Evolutionary conservation across 2,797 vertebrate species (phyloP).

Genomic region (Lepilemur ruficaudatus): DNA sequence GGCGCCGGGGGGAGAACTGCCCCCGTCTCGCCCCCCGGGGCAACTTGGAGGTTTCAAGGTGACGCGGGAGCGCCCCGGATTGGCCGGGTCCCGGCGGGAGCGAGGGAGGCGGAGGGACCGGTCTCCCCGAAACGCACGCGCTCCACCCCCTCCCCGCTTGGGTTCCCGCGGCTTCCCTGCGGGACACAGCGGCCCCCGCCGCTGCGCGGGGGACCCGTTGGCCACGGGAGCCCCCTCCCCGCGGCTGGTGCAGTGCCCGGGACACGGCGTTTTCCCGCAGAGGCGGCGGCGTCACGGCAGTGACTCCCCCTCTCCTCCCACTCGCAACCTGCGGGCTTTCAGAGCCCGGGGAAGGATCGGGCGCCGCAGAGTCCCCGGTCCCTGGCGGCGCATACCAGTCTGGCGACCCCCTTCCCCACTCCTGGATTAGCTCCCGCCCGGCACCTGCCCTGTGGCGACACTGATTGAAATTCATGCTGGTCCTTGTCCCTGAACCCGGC

Average conservation of each 20-base stretch:
- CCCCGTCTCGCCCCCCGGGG: conserved; percentile 17
- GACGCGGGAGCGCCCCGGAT: conserved; percentile 56
- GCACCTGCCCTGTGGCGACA: conserved; percentile 43
- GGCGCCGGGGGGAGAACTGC: background rate
- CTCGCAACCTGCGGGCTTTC: conserved; percentile 66
- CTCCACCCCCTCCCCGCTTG: background rate
- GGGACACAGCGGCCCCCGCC: background rate
- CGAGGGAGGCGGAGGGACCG: background rate
- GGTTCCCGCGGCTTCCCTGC: conserved; percentile 49
- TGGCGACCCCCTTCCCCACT: background rate
- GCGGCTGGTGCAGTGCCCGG: conserved; percentile 76
- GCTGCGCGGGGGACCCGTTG: background rate
- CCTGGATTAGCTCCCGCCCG: background rate
- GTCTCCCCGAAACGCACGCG: conserved; percentile 6
- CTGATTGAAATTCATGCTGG: conserved; percentile 21
- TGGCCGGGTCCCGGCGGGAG: conserved; percentile 25
- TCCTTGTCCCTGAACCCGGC: background rate
- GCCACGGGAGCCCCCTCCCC: conserved; percentile 40
- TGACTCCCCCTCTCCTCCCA: conserved; percentile 67
- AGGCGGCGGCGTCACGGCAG: conserved; percentile 69
- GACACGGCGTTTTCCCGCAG: conserved; percentile 77
- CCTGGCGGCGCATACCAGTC: background rate
- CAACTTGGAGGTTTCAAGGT: conserved; percentile 61
- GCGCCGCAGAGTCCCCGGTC: conserved; percentile 39
- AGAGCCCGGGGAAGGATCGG: background rate